Percentiles rank a stretch among this genome's conserved stretches.
Evolutionary conservation across 2,888 invertebrate species (phyloP).

Genomic region (Synergus japonicus): DNA sequence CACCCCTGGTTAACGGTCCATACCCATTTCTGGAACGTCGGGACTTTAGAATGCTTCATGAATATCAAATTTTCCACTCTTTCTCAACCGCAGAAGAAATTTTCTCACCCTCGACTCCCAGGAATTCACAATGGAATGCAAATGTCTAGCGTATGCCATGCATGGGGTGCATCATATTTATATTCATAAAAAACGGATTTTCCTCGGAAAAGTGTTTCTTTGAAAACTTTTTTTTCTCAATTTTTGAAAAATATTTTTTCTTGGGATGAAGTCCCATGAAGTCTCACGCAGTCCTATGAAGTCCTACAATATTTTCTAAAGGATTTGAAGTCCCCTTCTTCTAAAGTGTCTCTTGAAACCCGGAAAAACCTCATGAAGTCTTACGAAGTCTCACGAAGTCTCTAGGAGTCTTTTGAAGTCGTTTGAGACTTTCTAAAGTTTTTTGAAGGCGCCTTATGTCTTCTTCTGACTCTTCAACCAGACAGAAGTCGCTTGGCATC

Average conservation of each 20-base stretch:
- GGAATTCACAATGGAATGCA: slow-evolving; percentile 18
- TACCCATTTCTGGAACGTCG: slow-evolving; percentile 25
- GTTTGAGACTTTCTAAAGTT: too few relatives aligned
- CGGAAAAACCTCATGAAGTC: too few relatives aligned
- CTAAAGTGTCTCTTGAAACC: too few relatives aligned
- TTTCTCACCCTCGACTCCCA: slow-evolving; percentile 15
- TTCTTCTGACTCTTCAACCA: too few relatives aligned
- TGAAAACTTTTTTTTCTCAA: neutral
- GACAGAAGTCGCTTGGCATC: too few relatives aligned
- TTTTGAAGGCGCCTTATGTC: too few relatives aligned
- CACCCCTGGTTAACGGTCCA: slow-evolving; percentile 8
- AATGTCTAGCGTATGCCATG: neutral
- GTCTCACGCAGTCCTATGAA: too few relatives aligned
- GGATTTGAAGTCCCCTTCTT: too few relatives aligned
- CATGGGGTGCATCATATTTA: slow-evolving; percentile 1
- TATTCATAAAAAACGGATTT: neutral
- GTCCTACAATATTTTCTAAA: too few relatives aligned
- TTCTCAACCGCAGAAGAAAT: slow-evolving; percentile 9
- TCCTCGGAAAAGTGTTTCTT: neutral
- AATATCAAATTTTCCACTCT: slow-evolving; percentile 27
- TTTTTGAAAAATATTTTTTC: neutral
- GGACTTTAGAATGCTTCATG: slow-evolving; percentile 29
- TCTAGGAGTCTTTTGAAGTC: too few relatives aligned
- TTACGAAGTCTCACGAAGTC: too few relatives aligned
- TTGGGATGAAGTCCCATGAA: too few relatives aligned